Evolutionary conservation across 2,888 invertebrate genomes (phyloP).

Genomic region (Tipula confusa): DNA sequence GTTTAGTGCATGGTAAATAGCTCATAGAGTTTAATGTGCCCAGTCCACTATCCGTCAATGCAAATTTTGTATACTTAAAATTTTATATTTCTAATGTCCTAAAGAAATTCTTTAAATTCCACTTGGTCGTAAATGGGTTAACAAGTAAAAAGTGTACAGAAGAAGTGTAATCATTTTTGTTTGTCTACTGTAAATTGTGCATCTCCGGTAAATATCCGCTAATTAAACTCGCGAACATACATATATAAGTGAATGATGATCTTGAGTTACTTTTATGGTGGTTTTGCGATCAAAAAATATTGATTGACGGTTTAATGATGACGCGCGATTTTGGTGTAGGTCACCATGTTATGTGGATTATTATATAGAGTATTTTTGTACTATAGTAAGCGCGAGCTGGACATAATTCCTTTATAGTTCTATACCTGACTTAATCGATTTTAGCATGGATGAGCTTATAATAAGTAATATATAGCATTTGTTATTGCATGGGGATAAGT

Average conservation of each 20-base stretch:
- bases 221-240: background rate
- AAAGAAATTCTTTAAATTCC: background rate
- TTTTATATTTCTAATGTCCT: background rate
- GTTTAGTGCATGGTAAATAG: background rate
- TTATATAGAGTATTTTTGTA: too few relatives aligned
- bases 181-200: conserved; percentile 9
- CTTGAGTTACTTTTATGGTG: background rate
- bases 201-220: conserved; percentile 14
- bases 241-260: background rate
- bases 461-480: background rate
- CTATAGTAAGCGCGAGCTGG: background rate
- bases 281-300: background rate
- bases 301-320: background rate
- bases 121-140: background rate
- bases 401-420: background rate
- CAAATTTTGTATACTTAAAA: background rate
- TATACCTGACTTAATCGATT: background rate
- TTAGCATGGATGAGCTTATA: background rate
- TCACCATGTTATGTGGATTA: background rate
- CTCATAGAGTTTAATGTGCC: too few relatives aligned
- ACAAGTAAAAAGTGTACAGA: background rate
- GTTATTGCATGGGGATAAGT: background rate
- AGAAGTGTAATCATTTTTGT: background rate
- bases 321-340: background rate
- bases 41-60: background rate